These are phyloP conservation scores for Anguilla megastoma DNA, from an alignment of 2,797 vertebrate species.

Conservation along the genomic window DNA sequence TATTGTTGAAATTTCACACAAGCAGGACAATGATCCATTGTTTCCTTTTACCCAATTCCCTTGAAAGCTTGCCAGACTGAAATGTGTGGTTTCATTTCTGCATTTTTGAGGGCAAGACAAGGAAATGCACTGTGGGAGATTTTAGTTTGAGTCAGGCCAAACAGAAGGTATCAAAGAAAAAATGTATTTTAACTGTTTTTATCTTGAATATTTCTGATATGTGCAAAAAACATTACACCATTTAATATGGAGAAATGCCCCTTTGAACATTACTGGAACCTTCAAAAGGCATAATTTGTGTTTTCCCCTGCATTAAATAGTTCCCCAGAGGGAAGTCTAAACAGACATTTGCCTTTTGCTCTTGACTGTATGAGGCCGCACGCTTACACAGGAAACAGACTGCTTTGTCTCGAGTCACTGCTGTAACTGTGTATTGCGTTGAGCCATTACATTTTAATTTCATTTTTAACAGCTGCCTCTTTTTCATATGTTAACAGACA, in stretches of 20 bases:
- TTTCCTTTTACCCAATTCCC: not conserved
- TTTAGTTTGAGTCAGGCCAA: too few relatives aligned
- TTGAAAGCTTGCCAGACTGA: not conserved
- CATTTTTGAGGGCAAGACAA: not conserved
- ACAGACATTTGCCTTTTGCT: not conserved
- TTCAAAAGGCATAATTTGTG: not conserved
- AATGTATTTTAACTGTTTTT: not conserved
- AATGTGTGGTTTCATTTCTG: not conserved
- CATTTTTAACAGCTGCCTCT: not conserved
- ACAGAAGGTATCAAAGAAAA: not conserved
- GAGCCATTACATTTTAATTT: slow-evolving; percentile 2
- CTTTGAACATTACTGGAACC: not conserved
- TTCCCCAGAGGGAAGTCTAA: not conserved
- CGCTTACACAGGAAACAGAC: not conserved
- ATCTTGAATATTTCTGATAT: not conserved
- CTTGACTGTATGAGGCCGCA: not conserved
- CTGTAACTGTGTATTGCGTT: not conserved
- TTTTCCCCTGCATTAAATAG: not conserved
- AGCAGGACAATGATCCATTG: not conserved
- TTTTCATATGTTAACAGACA: not conserved
- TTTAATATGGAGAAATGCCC: not conserved
- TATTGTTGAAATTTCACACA: too few relatives aligned
- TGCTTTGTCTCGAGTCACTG: not conserved
- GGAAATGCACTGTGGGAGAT: not conserved
- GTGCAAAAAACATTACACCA: not conserved